Conservation (phyloP, 1,140 invertebrate genomes). For the Zaprionus capensis region DNA sequence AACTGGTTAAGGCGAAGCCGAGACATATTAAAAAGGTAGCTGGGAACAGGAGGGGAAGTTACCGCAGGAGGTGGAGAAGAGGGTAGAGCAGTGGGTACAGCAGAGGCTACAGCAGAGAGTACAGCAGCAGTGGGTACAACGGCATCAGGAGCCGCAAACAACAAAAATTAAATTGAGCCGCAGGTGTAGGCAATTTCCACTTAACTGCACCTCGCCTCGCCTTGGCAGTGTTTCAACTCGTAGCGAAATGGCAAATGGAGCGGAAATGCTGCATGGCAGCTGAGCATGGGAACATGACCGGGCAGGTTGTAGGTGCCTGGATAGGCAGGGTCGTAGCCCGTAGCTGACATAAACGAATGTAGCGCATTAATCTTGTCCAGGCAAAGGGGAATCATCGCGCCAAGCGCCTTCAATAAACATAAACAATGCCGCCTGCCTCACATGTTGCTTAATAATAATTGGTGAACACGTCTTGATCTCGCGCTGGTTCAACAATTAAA, state of each 20-base stretch:
- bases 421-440: constrained; percentile 56
- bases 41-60: not conserved
- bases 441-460: constrained; percentile 71
- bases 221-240: constrained; percentile 73
- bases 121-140: not conserved
- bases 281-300: not conserved
- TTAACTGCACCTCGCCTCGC: constrained; percentile 62
- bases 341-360: constrained; percentile 69
- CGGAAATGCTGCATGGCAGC: constrained; percentile 65
- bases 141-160: constrained; percentile 40
- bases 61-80: too few species aligned
- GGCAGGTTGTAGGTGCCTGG: not conserved
- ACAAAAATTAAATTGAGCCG: constrained; percentile 82
- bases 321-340: not conserved
- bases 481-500: constrained; percentile 33
- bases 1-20: constrained; percentile 53
- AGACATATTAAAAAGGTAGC: not conserved
- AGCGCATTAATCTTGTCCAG: constrained; percentile 70
- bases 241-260: constrained; percentile 66
- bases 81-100: not conserved
- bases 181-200: constrained; percentile 82
- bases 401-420: constrained; percentile 67
- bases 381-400: constrained; percentile 51
- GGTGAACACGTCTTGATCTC: constrained; percentile 36
- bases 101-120: not conserved